phyloP scores from a whole-genome alignment of 2,797 vertebrate species.

The Falco rusticolus region DNA sequence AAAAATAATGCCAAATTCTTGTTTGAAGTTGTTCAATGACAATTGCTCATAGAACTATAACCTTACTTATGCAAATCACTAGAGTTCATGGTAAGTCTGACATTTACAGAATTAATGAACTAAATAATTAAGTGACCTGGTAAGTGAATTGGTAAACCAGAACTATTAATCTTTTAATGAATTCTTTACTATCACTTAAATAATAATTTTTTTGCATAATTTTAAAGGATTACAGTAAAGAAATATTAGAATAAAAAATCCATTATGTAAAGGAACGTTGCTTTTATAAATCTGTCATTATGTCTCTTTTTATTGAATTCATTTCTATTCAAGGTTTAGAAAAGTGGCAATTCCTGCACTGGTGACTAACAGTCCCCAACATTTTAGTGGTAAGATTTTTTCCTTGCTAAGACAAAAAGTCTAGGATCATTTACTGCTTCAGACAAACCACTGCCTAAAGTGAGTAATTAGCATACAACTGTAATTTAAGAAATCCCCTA shows the following conservation, averaged over 20 bases:
- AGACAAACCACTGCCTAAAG: conserved; percentile 69
- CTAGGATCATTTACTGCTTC: conserved; percentile 76
- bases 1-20: conserved; percentile 70
- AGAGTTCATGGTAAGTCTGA: conserved; percentile 87
- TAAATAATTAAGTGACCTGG: conserved; percentile 97
- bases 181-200: conserved; percentile 80
- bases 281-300: conserved; percentile 80
- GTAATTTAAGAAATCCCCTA: conserved; percentile 73
- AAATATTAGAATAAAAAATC: conserved; percentile 77
- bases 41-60: conserved; percentile 70
- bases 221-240: conserved; percentile 77
- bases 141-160: conserved; percentile 92
- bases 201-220: conserved; percentile 77
- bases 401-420: conserved; percentile 66
- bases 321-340: conserved; percentile 73
- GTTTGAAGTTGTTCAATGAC: conserved; percentile 65
- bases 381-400: conserved; percentile 55
- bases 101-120: conserved; percentile 96
- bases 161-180: conserved; percentile 82
- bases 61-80: conserved; percentile 88
- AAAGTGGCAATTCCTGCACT: conserved; percentile 67
- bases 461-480: conserved; percentile 78
- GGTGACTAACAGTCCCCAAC: conserved; percentile 73
- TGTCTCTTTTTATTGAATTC: conserved; percentile 77
- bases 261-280: conserved; percentile 75